Conservation (phyloP, 2,113 vertebrate genomes). For the Nothocercus nigrocapillus region DNA sequence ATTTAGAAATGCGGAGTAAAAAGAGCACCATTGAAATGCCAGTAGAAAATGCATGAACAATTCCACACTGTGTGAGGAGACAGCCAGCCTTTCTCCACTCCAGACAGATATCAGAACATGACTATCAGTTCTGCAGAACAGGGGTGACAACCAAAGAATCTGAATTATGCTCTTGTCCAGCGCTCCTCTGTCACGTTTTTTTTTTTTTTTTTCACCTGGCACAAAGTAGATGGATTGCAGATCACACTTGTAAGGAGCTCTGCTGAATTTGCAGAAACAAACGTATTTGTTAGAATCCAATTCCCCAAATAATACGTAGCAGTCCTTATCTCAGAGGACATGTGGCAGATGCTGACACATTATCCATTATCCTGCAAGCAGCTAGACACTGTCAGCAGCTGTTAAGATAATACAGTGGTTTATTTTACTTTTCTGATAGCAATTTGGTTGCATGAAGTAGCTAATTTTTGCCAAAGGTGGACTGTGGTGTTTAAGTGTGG, state of each 20-base stretch:
- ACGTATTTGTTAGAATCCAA: background rate
- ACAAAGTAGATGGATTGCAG: background rate
- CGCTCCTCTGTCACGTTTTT: background rate
- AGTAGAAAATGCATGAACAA: background rate
- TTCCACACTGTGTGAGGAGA: background rate
- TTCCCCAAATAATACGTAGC: background rate
- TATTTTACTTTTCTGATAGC: constrained; percentile 4
- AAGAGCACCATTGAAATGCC: background rate
- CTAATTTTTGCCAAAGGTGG: background rate
- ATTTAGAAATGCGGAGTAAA: background rate
- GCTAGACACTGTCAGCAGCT: background rate
- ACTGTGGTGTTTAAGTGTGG: background rate
- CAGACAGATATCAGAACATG: constrained; percentile 1
- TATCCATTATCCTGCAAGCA: background rate
- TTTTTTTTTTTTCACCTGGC: background rate
- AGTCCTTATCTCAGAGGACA: background rate
- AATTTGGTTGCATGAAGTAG: background rate
- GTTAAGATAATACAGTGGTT: background rate
- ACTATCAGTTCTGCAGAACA: background rate
- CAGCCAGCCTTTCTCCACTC: background rate
- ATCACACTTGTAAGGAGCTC: background rate
- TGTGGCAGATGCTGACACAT: background rate
- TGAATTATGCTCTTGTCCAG: background rate
- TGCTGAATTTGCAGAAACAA: constrained; percentile 24
- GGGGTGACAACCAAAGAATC: background rate